phyloP scores from a whole-genome alignment of 2,797 vertebrate species.

The Neosilurus hyrtlii region DNA sequence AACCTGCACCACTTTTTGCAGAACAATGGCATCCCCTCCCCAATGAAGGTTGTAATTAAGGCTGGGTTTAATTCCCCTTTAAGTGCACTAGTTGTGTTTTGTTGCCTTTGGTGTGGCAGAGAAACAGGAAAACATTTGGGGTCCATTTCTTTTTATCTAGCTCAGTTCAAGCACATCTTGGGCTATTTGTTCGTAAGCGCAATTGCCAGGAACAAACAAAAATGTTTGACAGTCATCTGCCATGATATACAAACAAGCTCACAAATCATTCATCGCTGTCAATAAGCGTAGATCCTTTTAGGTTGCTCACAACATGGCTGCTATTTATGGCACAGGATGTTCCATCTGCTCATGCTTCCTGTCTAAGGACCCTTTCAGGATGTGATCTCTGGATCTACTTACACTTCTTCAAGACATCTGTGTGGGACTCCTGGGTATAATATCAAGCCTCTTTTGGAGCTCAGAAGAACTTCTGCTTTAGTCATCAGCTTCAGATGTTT shows the following conservation, averaged over 20 bases:
- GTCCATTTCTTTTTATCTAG: slow-evolving; percentile 26
- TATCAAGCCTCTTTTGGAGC: slow-evolving; percentile 45
- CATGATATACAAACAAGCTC: slow-evolving; percentile 51
- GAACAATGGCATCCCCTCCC: too few species aligned
- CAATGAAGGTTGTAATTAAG: too few species aligned
- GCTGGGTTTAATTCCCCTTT: neutral
- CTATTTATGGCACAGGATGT: slow-evolving; percentile 72
- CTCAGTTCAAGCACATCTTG: slow-evolving; percentile 13
- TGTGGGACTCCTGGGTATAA: slow-evolving; percentile 65
- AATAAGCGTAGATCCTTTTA: slow-evolving; percentile 52
- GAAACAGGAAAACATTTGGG: slow-evolving; percentile 23
- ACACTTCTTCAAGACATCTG: slow-evolving; percentile 66
- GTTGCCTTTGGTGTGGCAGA: slow-evolving; percentile 18
- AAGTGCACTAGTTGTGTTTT: neutral
- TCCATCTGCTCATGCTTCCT: slow-evolving; percentile 70
- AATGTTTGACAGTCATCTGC: slow-evolving; percentile 60
- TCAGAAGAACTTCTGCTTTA: slow-evolving; percentile 52
- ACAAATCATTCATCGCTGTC: slow-evolving; percentile 60
- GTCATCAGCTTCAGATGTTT: slow-evolving; percentile 38
- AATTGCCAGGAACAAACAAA: slow-evolving; percentile 41
- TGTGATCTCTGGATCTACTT: slow-evolving; percentile 52
- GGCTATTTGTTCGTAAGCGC: slow-evolving; percentile 47
- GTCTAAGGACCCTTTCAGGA: slow-evolving; percentile 56
- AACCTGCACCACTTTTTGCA: too few species aligned
- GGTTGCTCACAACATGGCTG: slow-evolving; percentile 61